Evolutionary conservation across 2,888 invertebrate species (phyloP).

Genomic region (Scelioninae gen. 2): DNA sequence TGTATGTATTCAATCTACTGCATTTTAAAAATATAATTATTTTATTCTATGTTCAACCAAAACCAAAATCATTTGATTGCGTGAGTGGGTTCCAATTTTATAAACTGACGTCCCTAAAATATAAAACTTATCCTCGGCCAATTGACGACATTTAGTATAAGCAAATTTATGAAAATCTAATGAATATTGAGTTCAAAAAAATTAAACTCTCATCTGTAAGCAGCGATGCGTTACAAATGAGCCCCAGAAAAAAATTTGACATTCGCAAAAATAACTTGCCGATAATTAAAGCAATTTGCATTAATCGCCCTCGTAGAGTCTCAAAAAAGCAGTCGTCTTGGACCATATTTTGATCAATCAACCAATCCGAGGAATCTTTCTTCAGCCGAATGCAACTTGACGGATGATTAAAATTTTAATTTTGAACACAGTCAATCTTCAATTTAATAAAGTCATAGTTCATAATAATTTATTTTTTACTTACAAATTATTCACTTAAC

Average conservation of each 20-base stretch:
- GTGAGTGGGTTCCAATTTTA: too few species aligned
- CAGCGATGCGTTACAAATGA: slow-evolving; percentile 1
- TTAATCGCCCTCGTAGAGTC: not conserved
- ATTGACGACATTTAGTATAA: slow-evolving; percentile 3
- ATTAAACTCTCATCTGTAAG: not conserved
- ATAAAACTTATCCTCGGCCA: not conserved
- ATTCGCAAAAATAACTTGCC: slow-evolving; percentile 9
- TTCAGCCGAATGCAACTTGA: too few species aligned
- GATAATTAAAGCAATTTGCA: slow-evolving; percentile 17
- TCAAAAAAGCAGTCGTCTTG: not conserved
- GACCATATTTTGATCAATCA: slow-evolving; percentile 17
- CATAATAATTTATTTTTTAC: too few species aligned
- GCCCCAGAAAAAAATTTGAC: not conserved
- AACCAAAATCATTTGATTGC: too few species aligned
- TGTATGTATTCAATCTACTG: too few species aligned
- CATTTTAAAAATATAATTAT: too few species aligned
- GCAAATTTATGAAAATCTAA: slow-evolving; percentile 22
- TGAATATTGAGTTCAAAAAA: slow-evolving; percentile 25
- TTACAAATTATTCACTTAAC: too few species aligned
- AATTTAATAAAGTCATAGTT: too few species aligned
- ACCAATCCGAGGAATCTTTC: not conserved
- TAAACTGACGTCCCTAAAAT: too few species aligned
- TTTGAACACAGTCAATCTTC: too few species aligned
- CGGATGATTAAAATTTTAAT: too few species aligned
- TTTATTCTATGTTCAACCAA: too few species aligned